A percentile compares a stretch with the other conserved stretches of the same genome.
phyloP scores from a whole-genome alignment of 2,113 vertebrate genomes.

The Platanista minor region DNA sequence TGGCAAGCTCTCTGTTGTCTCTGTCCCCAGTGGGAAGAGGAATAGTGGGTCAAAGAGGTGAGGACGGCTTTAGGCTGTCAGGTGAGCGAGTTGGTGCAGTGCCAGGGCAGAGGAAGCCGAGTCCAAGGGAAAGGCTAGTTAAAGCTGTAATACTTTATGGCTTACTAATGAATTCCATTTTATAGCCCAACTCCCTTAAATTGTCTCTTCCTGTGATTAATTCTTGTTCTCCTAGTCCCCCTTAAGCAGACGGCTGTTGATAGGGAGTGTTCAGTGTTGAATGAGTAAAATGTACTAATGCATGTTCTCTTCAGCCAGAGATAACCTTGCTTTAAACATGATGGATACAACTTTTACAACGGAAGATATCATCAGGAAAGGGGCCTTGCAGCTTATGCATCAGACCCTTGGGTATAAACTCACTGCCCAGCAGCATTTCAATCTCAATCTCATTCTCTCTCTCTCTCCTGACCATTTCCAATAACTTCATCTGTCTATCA shows the following conservation, averaged over 20 bases:
- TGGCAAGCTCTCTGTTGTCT: neutral
- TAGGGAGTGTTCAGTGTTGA: slow-evolving; percentile 90
- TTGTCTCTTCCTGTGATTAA: slow-evolving; percentile 88
- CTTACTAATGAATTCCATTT: slow-evolving; percentile 89
- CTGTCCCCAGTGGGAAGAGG: neutral
- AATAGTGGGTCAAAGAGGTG: neutral
- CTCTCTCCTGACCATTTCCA: neutral
- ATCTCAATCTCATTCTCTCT: neutral
- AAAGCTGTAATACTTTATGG: slow-evolving; percentile 81
- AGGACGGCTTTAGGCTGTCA: neutral
- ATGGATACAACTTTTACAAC: slow-evolving; percentile 83
- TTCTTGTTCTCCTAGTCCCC: slow-evolving; percentile 72
- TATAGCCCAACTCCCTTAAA: slow-evolving; percentile 82
- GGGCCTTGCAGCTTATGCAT: slow-evolving; percentile 27
- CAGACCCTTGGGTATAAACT: slow-evolving; percentile 29
- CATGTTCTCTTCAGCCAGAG: slow-evolving; percentile 83
- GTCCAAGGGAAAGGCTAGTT: slow-evolving; percentile 72
- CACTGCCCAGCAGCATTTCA: neutral
- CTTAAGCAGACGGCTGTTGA: slow-evolving; percentile 88
- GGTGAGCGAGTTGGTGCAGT: neutral
- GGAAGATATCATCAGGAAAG: slow-evolving; percentile 76
- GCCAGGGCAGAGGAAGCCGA: slow-evolving; percentile 39
- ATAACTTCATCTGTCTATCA: neutral
- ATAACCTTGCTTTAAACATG: slow-evolving; percentile 89
- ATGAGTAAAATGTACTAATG: slow-evolving; percentile 92